These are phyloP conservation scores for Aselliscus stoliczkanus DNA, from an alignment of 2,797 vertebrate genomes.

Conservation along the genomic window DNA sequence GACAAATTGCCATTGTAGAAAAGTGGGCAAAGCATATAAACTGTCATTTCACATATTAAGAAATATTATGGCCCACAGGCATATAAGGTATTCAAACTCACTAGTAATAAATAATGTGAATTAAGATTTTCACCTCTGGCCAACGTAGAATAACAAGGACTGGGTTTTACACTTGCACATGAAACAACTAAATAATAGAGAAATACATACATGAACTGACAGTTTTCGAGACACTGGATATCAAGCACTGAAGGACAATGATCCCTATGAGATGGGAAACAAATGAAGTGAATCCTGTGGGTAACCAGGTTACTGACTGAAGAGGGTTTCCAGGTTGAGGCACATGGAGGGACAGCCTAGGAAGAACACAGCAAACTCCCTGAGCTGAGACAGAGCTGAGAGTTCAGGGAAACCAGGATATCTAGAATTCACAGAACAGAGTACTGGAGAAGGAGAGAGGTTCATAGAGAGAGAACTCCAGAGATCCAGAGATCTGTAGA, in stretches of 20 bases:
- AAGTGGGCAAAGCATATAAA: constrained; percentile 22
- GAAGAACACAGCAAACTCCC: background rate
- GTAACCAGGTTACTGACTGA: background rate
- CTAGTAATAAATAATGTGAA: constrained; percentile 55
- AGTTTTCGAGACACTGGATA: constrained; percentile 1
- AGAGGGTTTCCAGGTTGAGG: background rate
- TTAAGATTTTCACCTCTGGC: constrained; percentile 36
- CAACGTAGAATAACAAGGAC: background rate
- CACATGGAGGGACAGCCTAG: background rate
- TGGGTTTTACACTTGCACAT: constrained; percentile 16
- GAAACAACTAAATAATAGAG: constrained; percentile 41
- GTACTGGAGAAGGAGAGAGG: background rate
- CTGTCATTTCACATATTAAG: constrained; percentile 32
- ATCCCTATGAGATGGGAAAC: background rate
- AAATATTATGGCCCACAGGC: constrained; percentile 11
- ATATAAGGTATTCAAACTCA: constrained; percentile 41
- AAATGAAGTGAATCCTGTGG: background rate
- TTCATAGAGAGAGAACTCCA: background rate
- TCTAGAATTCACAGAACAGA: background rate
- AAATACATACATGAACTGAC: background rate
- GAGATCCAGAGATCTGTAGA: background rate
- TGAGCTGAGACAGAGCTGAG: background rate
- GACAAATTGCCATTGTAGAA: background rate
- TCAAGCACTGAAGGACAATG: background rate
- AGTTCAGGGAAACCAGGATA: background rate